Evolutionary conservation across 2,797 vertebrate genomes (phyloP).

Genomic region (Mormyrus hasselquistii): DNA sequence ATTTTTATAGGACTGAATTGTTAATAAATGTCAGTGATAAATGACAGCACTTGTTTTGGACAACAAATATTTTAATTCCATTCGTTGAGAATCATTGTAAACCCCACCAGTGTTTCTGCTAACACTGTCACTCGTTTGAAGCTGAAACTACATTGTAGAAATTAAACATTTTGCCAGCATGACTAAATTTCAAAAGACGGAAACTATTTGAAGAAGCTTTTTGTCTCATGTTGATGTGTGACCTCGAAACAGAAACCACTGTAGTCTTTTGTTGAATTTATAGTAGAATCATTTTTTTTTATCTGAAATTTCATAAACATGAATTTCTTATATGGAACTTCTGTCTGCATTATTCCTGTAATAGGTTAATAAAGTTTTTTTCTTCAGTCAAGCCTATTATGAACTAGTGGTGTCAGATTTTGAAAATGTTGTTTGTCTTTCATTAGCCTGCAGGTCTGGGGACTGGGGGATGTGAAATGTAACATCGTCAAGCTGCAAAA

Average conservation of each 20-base stretch:
- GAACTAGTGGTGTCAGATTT: not conserved
- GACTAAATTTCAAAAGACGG: not conserved
- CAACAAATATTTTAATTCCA: not conserved
- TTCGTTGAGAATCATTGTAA: not conserved
- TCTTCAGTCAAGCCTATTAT: not conserved
- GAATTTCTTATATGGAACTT: not conserved
- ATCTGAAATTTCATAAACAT: not conserved
- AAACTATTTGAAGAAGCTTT: not conserved
- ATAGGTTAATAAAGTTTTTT: not conserved
- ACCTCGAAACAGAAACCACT: not conserved
- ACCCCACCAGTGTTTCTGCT: not conserved
- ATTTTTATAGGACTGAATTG: conserved; percentile 5
- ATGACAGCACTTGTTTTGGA: not conserved
- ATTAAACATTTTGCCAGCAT: not conserved
- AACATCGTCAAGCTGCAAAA: not conserved
- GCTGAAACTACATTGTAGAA: not conserved
- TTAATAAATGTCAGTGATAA: not conserved
- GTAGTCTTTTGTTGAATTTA: not conserved
- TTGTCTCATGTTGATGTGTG: not conserved
- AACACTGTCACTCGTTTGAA: not conserved
- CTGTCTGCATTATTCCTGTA: not conserved
- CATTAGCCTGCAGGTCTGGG: not conserved
- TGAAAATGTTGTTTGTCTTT: not conserved
- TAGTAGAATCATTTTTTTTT: not conserved
- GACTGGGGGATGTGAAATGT: not conserved